phyloP scores from a whole-genome alignment of 1,140 invertebrate genomes.

The Panagrolaimus sp. region DNA sequence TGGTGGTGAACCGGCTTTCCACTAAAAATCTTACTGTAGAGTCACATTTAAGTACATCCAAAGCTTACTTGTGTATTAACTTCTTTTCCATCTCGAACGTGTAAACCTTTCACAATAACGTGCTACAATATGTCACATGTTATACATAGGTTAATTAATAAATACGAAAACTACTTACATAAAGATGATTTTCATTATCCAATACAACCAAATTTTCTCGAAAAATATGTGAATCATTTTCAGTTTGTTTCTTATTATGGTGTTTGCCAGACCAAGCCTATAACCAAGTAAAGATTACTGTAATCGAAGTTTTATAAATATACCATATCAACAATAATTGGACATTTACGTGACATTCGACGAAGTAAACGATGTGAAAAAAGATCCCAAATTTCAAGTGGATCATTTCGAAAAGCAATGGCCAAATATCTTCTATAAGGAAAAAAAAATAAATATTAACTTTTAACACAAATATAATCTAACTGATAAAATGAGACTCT shows the following conservation, averaged over 20 bases:
- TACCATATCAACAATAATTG: constrained; percentile 57
- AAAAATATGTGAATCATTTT: constrained; percentile 41
- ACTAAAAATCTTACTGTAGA: constrained; percentile 33
- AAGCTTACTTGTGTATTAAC: constrained; percentile 53
- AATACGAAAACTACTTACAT: constrained; percentile 19
- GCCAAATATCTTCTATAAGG: constrained; percentile 57
- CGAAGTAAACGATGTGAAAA: constrained; percentile 48
- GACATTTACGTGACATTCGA: constrained; percentile 53
- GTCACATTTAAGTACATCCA: background rate
- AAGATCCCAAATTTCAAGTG: constrained; percentile 58
- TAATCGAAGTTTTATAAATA: too few species aligned
- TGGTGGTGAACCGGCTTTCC: constrained; percentile 47
- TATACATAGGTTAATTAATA: too few species aligned
- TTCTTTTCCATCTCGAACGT: constrained; percentile 57
- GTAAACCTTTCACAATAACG: constrained; percentile 58
- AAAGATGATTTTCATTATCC: constrained; percentile 58
- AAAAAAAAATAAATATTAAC: background rate
- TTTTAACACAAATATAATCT: constrained; percentile 18
- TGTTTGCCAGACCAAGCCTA: constrained; percentile 52
- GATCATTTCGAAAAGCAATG: constrained; percentile 53
- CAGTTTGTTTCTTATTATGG: constrained; percentile 37
- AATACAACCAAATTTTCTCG: constrained; percentile 57
- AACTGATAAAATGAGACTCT: constrained; percentile 56
- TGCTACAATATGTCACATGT: background rate
- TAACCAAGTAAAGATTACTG: too few species aligned